phyloP scores from a whole-genome alignment of 2,113 vertebrate genomes.

The Colaptes auratus region DNA sequence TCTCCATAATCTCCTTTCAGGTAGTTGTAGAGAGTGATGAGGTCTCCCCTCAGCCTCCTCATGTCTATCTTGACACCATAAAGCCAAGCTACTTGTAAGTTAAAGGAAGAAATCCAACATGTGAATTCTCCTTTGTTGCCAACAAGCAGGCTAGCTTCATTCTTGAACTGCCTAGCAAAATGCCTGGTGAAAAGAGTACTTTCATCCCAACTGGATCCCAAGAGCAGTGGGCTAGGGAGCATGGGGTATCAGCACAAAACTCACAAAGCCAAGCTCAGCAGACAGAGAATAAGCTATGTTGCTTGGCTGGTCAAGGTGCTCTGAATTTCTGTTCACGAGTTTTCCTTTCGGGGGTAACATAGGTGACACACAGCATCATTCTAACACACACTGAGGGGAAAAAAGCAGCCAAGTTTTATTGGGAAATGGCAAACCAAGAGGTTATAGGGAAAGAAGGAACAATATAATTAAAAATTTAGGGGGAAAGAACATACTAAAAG shows the following conservation, averaged over 20 bases:
- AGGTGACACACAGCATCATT: neutral
- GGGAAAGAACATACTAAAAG: neutral
- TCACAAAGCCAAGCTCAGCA: neutral
- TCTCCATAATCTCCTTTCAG: too few species aligned
- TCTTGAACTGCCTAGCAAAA: neutral
- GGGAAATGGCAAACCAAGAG: neutral
- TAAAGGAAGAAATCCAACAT: neutral
- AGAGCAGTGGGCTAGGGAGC: neutral
- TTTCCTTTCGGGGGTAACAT: neutral
- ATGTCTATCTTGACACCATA: neutral
- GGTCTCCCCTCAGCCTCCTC: too few species aligned
- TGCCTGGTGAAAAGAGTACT: neutral
- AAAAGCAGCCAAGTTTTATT: neutral
- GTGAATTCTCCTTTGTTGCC: neutral
- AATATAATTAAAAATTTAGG: neutral
- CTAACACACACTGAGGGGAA: neutral
- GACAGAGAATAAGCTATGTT: neutral
- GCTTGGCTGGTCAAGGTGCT: neutral
- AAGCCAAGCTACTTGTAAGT: neutral
- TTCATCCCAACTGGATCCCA: neutral
- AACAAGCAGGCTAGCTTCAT: neutral
- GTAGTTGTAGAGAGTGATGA: too few species aligned
- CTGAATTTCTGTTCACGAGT: neutral
- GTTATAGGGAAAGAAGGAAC: neutral
- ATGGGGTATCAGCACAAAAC: accelerated